Evolutionary conservation across 2,113 vertebrate species (phyloP).

Genomic region (Gopherus flavomarginatus): DNA sequence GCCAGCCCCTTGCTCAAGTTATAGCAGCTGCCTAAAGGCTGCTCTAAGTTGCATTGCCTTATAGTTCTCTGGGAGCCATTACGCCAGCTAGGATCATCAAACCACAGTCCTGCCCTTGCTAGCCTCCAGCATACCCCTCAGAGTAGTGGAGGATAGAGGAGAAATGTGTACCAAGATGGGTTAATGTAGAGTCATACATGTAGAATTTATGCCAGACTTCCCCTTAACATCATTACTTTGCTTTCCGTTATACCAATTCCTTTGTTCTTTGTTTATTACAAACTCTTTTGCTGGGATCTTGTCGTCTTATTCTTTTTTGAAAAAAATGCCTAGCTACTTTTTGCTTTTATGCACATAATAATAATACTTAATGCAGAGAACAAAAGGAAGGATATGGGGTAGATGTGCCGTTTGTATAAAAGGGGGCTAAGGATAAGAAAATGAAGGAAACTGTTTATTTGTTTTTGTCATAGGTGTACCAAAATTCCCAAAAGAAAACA

Average conservation of each 20-base stretch:
- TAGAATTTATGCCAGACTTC: background rate
- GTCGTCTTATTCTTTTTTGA: background rate
- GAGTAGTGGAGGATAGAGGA: background rate
- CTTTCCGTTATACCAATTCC: background rate
- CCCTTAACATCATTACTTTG: background rate
- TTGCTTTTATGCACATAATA: background rate
- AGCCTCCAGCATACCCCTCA: background rate
- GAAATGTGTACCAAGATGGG: fast-evolving
- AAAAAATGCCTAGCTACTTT: background rate
- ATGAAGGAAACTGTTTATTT: background rate
- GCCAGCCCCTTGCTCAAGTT: background rate
- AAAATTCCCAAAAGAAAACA: slow-evolving; percentile 95
- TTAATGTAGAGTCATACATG: fast-evolving
- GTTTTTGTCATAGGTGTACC: slow-evolving; percentile 84
- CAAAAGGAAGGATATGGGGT: background rate
- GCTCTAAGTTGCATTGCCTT: background rate
- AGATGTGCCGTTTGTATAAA: background rate
- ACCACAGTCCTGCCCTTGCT: background rate
- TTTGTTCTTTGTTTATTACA: background rate
- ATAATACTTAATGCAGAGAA: background rate
- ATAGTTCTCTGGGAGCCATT: fast-evolving
- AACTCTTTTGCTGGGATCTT: background rate
- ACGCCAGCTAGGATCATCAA: background rate
- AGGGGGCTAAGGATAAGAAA: background rate
- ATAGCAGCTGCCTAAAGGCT: background rate